phyloP scores from a whole-genome alignment of 2,888 invertebrate genomes.

The Zaprionus obscuricornis region DNA sequence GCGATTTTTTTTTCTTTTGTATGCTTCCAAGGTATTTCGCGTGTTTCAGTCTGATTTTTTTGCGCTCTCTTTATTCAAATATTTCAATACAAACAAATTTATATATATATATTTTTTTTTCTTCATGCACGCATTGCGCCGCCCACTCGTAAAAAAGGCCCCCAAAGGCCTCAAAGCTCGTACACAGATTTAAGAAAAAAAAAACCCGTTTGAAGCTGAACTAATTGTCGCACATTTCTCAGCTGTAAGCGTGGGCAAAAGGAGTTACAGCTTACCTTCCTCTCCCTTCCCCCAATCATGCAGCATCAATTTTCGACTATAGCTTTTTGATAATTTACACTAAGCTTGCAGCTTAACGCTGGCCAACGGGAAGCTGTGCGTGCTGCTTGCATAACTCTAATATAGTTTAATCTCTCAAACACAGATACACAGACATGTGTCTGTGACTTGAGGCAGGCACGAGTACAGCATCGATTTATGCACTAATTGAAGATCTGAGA shows the following conservation, averaged over 20 bases:
- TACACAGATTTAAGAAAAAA: constrained; percentile 16
- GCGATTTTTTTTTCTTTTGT: constrained; percentile 44
- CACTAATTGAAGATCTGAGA: constrained; percentile 41
- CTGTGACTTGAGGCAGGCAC: constrained; percentile 38
- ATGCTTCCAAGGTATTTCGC: constrained; percentile 73
- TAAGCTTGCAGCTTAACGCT: constrained; percentile 15
- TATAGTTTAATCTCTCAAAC: constrained; percentile 35
- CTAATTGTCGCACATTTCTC: constrained; percentile 79
- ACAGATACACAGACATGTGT: constrained; percentile 15
- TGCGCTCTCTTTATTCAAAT: constrained; percentile 60
- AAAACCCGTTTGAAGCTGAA: constrained; percentile 60
- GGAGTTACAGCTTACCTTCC: constrained; percentile 34
- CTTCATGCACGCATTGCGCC: constrained; percentile 71
- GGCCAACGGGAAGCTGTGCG: constrained; percentile 60
- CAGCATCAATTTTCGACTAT: too few relatives aligned
- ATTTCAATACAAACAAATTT: constrained; percentile 51
- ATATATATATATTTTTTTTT: constrained; percentile 35
- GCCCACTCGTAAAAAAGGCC: constrained; percentile 62
- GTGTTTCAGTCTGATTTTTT: constrained; percentile 48
- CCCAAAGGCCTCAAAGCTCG: constrained; percentile 5
- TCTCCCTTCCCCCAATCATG: constrained; percentile 1
- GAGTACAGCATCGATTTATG: constrained; percentile 21
- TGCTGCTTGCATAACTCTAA: constrained; percentile 65
- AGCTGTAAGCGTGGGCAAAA: constrained; percentile 69
- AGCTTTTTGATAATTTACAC: constrained; percentile 27